phyloP scores from a whole-genome alignment of 2,113 vertebrate species.

The Bos indicus region DNA sequence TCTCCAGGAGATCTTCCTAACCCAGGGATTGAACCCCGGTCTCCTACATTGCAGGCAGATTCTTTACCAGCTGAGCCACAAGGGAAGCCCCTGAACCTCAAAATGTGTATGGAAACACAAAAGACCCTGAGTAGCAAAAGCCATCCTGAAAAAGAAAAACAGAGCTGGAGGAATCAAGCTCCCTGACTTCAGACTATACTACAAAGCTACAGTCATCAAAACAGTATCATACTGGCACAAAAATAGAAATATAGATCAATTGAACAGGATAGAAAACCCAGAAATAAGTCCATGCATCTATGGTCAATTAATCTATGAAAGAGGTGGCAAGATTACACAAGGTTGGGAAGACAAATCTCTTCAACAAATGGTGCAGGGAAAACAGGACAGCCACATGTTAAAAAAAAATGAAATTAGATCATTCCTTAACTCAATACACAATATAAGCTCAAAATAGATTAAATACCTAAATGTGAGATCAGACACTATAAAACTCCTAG shows the following conservation, averaged over 20 bases:
- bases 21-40: rapidly evolving
- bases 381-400: not conserved
- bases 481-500: not conserved
- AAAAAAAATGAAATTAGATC: not conserved
- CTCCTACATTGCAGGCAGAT: rapidly evolving
- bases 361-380: not conserved
- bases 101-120: not conserved
- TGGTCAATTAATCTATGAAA: not conserved
- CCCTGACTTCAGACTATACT: not conserved
- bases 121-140: not conserved
- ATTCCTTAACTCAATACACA: not conserved
- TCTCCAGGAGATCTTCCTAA: not conserved
- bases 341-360: not conserved
- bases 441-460: not conserved
- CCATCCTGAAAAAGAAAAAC: not conserved
- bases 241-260: not conserved
- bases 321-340: not conserved
- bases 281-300: not conserved
- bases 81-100: not conserved
- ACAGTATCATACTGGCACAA: not conserved
- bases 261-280: not conserved
- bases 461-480: not conserved
- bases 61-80: not conserved
- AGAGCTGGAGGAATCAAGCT: not conserved
- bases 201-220: not conserved